Conservation (phyloP, 2,888 invertebrate species). For the Lasioglossum villosulum region DNA sequence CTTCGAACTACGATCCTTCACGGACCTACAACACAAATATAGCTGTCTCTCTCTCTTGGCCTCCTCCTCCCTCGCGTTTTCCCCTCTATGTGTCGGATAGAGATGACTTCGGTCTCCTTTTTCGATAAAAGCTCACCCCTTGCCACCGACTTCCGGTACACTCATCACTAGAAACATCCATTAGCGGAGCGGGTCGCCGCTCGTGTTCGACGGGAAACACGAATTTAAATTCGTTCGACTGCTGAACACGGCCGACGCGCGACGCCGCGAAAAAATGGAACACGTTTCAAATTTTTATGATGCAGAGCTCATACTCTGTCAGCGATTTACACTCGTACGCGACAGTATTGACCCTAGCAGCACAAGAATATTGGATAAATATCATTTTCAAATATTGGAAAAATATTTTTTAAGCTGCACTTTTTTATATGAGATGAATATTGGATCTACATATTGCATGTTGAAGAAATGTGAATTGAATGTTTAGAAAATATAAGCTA, state of each 20-base stretch:
- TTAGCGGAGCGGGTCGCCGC: slow-evolving; percentile 35
- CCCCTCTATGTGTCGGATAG: slow-evolving; percentile 41
- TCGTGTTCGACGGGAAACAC: slow-evolving; percentile 27
- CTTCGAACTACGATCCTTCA: slow-evolving; percentile 42
- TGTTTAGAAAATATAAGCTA: too few relatives aligned
- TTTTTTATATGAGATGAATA: too few relatives aligned
- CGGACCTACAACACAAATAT: slow-evolving; percentile 1
- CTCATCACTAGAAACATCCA: slow-evolving; percentile 56
- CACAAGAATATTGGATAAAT: too few relatives aligned
- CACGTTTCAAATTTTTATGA: background rate
- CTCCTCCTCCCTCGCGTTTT: slow-evolving; percentile 24
- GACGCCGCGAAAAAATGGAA: background rate
- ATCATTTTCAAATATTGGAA: too few relatives aligned
- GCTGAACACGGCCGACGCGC: background rate
- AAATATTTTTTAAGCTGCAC: too few relatives aligned
- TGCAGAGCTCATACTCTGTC: background rate
- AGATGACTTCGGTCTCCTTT: slow-evolving; percentile 54
- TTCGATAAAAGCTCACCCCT: slow-evolving; percentile 64
- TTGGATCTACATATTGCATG: too few relatives aligned
- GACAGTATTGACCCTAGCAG: too few relatives aligned
- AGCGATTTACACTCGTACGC: background rate
- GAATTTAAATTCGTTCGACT: slow-evolving; percentile 29
- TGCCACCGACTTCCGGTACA: slow-evolving; percentile 59
- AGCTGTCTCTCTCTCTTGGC: background rate
- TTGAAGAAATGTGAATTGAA: too few relatives aligned